These are phyloP conservation scores for Thermophis baileyi DNA, from an alignment of 2,113 vertebrate genomes.

Conservation along the genomic window DNA sequence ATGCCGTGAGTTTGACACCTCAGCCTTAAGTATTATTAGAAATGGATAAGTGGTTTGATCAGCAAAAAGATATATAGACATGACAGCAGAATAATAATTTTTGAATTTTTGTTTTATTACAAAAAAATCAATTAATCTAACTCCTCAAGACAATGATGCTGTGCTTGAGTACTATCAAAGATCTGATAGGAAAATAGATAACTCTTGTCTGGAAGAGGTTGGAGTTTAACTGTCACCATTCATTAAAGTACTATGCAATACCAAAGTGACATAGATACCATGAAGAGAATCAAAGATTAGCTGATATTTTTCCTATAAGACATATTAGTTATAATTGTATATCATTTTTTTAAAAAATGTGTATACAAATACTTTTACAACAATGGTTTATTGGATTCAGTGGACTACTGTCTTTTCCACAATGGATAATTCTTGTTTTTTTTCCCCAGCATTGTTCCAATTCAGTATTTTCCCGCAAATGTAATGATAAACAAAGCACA, in stretches of 20 bases:
- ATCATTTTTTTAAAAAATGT: not conserved
- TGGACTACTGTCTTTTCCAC: not conserved
- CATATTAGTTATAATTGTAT: not conserved
- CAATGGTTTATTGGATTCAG: not conserved
- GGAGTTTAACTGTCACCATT: not conserved
- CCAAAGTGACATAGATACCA: not conserved
- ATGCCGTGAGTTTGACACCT: no score
- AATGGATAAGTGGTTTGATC: not conserved
- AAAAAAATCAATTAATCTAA: not conserved
- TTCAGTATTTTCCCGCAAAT: not conserved
- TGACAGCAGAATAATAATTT: not conserved
- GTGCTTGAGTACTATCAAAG: not conserved
- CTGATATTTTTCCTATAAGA: not conserved
- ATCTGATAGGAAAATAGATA: not conserved
- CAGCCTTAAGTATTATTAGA: not conserved
- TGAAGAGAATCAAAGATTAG: not conserved
- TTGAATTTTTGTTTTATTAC: not conserved
- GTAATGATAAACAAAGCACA: not conserved
- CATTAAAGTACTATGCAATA: not conserved
- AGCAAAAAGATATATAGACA: not conserved
- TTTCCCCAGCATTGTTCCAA: not conserved
- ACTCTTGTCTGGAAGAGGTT: no score
- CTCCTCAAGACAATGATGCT: not conserved
- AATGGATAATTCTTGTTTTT: not conserved
- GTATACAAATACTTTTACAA: not conserved